Conservation (phyloP, 37 sponge, comb jelly and placozoan genomes). For the Beroe forskalii region DNA sequence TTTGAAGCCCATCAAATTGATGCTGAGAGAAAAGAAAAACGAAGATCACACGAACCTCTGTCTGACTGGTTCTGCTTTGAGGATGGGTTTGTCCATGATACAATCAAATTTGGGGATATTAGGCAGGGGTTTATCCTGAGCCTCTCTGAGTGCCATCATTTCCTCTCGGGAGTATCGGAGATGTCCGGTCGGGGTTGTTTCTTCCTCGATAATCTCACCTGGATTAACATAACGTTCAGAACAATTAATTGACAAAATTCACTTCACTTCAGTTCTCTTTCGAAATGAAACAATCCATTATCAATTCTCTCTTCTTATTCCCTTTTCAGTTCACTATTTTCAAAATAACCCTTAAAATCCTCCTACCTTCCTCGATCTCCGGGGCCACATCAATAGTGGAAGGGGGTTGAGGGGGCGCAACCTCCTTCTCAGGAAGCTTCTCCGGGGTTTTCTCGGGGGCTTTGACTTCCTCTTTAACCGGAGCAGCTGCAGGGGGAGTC, state of each 20-base stretch:
- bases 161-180: slow-evolving; percentile 36
- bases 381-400: neutral
- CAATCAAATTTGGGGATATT: slow-evolving; percentile 36
- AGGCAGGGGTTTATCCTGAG: slow-evolving; percentile 32
- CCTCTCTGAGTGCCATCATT: slow-evolving; percentile 18
- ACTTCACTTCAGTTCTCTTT: too few species aligned
- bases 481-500: neutral
- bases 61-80: neutral
- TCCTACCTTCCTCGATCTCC: neutral
- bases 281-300: too few species aligned
- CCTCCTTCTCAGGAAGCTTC: neutral
- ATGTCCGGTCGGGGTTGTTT: slow-evolving; percentile 5
- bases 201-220: slow-evolving; percentile 40
- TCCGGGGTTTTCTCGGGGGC: neutral
- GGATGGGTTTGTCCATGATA: slow-evolving; percentile 56
- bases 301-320: too few species aligned
- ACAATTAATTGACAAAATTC: too few species aligned
- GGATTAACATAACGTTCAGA: neutral
- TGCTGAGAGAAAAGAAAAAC: too few species aligned
- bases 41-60: too few species aligned
- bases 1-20: too few species aligned
- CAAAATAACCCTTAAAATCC: too few species aligned
- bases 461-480: neutral
- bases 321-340: too few species aligned
- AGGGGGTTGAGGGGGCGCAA: neutral